These are phyloP conservation scores for Grus americana DNA, from an alignment of 2,113 vertebrate species.

Conservation along the genomic window DNA sequence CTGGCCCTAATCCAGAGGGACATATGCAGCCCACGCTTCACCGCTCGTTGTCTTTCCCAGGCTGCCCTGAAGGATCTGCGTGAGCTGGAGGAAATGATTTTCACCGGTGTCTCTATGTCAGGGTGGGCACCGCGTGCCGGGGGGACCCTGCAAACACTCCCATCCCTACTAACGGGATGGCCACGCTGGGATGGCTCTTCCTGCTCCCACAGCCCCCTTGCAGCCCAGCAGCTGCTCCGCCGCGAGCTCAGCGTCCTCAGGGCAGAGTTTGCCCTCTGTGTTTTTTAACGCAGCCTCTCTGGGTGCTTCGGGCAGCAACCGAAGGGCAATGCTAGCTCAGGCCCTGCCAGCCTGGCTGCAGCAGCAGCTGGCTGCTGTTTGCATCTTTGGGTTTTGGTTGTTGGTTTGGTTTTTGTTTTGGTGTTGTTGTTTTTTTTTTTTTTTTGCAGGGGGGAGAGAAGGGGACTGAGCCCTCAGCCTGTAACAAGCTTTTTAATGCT, in stretches of 20 bases:
- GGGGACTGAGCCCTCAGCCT: no score
- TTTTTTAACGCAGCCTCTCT: not conserved
- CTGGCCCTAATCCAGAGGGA: conserved; percentile 51
- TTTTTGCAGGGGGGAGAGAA: no score
- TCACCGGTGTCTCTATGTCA: accelerated
- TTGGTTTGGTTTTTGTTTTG: no score
- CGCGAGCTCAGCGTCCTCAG: accelerated
- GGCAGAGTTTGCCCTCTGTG: not conserved
- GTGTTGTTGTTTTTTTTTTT: no score
- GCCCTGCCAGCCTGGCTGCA: no score
- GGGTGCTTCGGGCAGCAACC: not conserved
- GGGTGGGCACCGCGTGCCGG: accelerated
- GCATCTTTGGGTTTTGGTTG: no score
- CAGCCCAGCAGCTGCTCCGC: accelerated
- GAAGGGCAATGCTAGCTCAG: not conserved
- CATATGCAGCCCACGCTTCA: not conserved
- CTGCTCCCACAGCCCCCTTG: not conserved
- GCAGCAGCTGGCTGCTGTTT: no score
- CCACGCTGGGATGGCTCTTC: accelerated
- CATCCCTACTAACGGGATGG: accelerated
- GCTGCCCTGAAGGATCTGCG: not conserved
- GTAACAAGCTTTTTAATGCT: no score
- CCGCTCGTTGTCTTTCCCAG: not conserved
- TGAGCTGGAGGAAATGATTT: not conserved
- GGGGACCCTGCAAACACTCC: not conserved